phyloP scores from a whole-genome alignment of 1,140 invertebrate species.

The Bursaphelenchus mucronatus region DNA sequence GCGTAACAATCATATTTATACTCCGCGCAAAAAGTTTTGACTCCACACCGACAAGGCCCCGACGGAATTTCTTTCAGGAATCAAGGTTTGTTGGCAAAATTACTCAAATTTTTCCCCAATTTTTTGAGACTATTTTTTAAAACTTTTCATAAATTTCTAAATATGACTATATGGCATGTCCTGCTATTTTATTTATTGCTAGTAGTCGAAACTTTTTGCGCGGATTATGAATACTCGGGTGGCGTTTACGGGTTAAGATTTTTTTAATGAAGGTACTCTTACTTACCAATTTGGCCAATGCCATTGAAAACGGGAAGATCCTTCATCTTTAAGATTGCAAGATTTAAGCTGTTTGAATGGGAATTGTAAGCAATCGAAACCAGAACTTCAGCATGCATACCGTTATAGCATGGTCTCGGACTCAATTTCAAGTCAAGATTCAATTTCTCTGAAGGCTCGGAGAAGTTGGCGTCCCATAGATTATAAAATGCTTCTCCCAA shows the following conservation, averaged over 20 bases:
- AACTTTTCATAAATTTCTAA: no score
- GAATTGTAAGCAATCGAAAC: constrained; percentile 90
- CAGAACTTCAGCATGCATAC: constrained; percentile 78
- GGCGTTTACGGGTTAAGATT: no score
- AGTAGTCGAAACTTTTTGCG: no score
- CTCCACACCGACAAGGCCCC: no score
- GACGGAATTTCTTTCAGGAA: neutral
- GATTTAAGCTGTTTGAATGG: constrained; percentile 69
- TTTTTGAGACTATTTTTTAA: no score
- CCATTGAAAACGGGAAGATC: constrained; percentile 92
- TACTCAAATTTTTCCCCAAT: neutral
- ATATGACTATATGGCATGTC: no score
- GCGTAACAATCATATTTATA: neutral
- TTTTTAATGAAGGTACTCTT: constrained; percentile 1
- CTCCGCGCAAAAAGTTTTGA: no score
- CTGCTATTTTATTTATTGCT: no score
- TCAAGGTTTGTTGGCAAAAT: constrained; percentile 5
- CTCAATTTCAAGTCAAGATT: constrained; percentile 18
- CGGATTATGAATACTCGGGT: no score
- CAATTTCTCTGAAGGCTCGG: constrained; percentile 66
- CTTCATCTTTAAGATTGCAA: constrained; percentile 75
- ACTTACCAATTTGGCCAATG: constrained; percentile 81
- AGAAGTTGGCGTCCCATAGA: constrained; percentile 63
- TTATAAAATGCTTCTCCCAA: constrained; percentile 91
- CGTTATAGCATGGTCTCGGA: constrained; percentile 23